A percentile compares a stretch with the other conserved stretches of the same genome.
Evolutionary conservation across 2,113 vertebrate species (phyloP).

Genomic region (Natator depressus): DNA sequence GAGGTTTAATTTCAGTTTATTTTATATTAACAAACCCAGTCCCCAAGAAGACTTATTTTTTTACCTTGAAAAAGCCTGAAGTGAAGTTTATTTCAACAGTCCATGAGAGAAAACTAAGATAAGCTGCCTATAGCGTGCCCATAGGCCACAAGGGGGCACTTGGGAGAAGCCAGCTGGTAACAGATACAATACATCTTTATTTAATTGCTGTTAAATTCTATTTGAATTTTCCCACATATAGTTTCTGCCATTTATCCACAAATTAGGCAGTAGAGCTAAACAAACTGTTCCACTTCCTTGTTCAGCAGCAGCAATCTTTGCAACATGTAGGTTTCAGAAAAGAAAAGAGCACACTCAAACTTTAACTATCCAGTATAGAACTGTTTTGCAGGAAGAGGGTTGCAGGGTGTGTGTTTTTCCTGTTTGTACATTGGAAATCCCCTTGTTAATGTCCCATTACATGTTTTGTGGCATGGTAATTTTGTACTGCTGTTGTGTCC

Average conservation of each 20-base stretch:
- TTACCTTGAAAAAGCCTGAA: not conserved
- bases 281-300: not conserved
- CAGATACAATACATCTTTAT: not conserved
- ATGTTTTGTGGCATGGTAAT: not conserved
- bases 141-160: not conserved
- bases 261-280: not conserved
- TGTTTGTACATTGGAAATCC: not conserved
- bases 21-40: not conserved
- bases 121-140: not conserved
- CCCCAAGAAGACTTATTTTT: not conserved
- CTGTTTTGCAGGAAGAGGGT: not conserved
- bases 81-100: not conserved
- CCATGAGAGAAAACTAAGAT: not conserved
- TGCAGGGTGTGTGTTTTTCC: not conserved
- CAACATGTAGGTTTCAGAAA: not conserved
- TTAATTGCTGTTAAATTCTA: not conserved
- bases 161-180: not conserved
- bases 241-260: not conserved
- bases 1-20: not conserved
- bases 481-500: fast-evolving
- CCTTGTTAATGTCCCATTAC: not conserved
- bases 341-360: not conserved
- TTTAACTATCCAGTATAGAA: not conserved
- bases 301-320: not conserved
- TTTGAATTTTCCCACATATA: not conserved